phyloP scores from a whole-genome alignment of 2,888 invertebrate genomes.

The Microctonus aethiopoides region DNA sequence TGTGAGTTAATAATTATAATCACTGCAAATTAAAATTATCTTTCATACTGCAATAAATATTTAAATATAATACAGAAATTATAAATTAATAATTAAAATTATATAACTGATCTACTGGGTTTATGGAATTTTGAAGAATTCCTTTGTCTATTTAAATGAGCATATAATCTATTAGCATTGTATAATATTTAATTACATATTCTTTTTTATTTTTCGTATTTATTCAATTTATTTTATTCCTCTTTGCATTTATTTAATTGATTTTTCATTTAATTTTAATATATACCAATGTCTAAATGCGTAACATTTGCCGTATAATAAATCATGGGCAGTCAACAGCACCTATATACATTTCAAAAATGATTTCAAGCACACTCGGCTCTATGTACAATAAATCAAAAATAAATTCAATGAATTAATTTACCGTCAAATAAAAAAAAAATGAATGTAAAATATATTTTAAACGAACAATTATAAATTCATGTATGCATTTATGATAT shows the following conservation, averaged over 20 bases:
- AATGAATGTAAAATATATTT: conserved; percentile 12
- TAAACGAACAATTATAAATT: neutral
- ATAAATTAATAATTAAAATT: no score
- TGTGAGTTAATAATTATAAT: neutral
- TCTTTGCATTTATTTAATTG: no score
- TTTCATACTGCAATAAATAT: neutral
- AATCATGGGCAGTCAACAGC: neutral
- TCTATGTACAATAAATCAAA: neutral
- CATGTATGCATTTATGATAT: conserved; percentile 34
- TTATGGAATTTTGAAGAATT: no score
- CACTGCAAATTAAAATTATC: neutral
- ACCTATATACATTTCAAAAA: neutral
- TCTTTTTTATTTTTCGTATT: no score
- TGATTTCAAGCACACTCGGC: neutral
- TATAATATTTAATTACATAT: no score
- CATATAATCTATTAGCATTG: no score
- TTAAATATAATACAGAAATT: neutral
- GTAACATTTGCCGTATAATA: neutral
- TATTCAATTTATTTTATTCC: no score
- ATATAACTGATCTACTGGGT: neutral
- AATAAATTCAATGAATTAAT: neutral
- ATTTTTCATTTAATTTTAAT: neutral
- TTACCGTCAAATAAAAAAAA: neutral
- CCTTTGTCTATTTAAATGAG: no score
- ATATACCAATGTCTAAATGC: neutral